These are phyloP conservation scores for Zeugodacus cucurbitae DNA, from an alignment of 1,140 invertebrate species.

Conservation along the genomic window DNA sequence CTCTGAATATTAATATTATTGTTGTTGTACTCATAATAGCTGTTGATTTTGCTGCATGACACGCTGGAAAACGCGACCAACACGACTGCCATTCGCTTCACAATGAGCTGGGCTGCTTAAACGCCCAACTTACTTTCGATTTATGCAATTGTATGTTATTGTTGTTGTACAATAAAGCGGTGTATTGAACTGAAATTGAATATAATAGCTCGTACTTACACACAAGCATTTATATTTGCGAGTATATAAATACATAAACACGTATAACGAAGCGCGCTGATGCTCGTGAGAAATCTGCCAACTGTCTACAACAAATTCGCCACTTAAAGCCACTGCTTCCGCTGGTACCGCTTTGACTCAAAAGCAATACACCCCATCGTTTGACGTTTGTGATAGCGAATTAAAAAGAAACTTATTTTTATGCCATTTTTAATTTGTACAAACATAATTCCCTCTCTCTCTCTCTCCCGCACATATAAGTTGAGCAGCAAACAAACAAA, in stretches of 20 bases:
- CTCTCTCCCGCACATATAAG: background rate
- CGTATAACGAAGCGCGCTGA: background rate
- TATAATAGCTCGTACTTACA: no score
- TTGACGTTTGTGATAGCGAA: background rate
- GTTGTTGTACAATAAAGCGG: background rate
- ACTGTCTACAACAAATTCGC: background rate
- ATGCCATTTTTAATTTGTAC: background rate
- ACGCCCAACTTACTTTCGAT: background rate
- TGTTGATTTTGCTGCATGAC: background rate
- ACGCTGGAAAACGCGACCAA: background rate
- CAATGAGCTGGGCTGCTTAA: background rate
- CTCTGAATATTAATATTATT: background rate
- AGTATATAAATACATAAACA: background rate
- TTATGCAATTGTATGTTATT: background rate
- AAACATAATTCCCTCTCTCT: no score
- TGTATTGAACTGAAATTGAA: constrained; percentile 45
- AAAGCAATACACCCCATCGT: background rate
- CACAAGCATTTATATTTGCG: no score
- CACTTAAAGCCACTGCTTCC: no score
- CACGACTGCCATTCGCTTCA: background rate
- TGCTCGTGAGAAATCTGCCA: background rate
- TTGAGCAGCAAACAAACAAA: background rate
- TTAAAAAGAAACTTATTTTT: background rate
- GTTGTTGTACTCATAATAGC: background rate
- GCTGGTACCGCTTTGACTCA: background rate